These are phyloP conservation scores for Plutomurus gul DNA, from an alignment of 1,140 invertebrate genomes.

Conservation along the genomic window DNA sequence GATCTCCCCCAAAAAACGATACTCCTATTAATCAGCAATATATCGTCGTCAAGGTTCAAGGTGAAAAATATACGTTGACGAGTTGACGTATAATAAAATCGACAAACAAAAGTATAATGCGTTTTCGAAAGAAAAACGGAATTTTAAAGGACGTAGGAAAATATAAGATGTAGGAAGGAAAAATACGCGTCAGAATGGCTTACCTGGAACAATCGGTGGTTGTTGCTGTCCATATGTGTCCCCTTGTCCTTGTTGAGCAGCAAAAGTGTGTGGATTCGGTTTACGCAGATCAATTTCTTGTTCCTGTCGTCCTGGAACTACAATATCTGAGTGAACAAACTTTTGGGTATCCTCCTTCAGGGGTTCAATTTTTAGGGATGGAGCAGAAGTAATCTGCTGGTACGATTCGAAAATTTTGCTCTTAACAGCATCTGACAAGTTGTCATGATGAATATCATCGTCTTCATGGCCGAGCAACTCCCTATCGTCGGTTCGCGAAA, in stretches of 20 bases:
- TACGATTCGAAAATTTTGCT: not conserved
- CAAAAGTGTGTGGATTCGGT: not conserved
- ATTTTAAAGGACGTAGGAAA: no score
- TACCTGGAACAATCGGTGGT: not conserved
- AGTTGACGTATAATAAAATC: not conserved
- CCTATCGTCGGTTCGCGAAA: not conserved
- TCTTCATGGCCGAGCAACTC: not conserved
- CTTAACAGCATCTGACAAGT: not conserved
- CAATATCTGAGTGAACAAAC: no score
- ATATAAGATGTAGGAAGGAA: no score
- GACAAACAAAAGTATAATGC: no score
- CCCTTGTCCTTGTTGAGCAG: not conserved
- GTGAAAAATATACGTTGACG: not conserved
- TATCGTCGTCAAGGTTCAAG: not conserved
- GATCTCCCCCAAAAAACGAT: slow-evolving; percentile 30
- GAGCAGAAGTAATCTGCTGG: not conserved
- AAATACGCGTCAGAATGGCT: no score
- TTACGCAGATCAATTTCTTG: no score
- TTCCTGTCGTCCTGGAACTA: no score
- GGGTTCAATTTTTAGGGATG: not conserved
- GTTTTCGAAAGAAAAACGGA: no score
- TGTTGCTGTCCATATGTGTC: not conserved
- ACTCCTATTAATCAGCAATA: not conserved
- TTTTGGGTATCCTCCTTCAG: not conserved
- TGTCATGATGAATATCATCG: not conserved